Conservation (phyloP, 1,140 invertebrate genomes). For the Drosophila lacertosa region DNA sequence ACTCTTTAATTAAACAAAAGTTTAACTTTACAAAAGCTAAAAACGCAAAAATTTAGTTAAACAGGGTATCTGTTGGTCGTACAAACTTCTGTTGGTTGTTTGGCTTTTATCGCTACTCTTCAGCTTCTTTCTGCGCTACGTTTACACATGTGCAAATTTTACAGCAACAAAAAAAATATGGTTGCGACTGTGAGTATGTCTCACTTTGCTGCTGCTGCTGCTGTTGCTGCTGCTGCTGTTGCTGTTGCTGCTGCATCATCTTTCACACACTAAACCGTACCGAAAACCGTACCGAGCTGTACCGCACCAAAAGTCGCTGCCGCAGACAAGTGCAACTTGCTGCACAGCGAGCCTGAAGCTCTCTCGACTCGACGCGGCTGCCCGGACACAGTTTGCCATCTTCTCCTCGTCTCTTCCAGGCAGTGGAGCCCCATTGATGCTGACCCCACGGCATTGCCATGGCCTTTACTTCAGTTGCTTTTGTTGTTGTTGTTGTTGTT, state of each 20-base stretch:
- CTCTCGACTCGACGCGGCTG: constrained; percentile 1
- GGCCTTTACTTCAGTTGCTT: constrained; percentile 21
- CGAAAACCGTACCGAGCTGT: constrained; percentile 11
- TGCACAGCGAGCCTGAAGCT: constrained; percentile 19
- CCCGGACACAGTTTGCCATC: not conserved
- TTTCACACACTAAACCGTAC: constrained; percentile 21
- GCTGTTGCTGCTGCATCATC: constrained; percentile 12
- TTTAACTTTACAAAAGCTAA: too few relatives aligned
- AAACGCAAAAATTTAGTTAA: too few relatives aligned
- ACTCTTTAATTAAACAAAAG: too few relatives aligned
- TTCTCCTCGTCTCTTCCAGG: constrained; percentile 1
- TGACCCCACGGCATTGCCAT: constrained; percentile 43
- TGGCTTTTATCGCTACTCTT: constrained; percentile 39
- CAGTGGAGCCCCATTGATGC: constrained; percentile 28
- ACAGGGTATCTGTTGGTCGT: too few relatives aligned
- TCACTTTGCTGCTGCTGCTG: not conserved
- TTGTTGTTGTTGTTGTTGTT: not conserved
- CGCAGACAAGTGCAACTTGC: constrained; percentile 42
- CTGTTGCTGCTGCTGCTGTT: not conserved
- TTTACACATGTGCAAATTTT: constrained; percentile 69
- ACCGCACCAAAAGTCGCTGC: not conserved
- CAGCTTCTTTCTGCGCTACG: constrained; percentile 19
- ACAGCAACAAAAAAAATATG: too few relatives aligned
- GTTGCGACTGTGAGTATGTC: too few relatives aligned
- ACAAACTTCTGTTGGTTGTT: too few relatives aligned